Base-by-base conservation (phyloP, 2,797 vertebrate genomes). In the Hippoglossus hippoglossus region DNA sequence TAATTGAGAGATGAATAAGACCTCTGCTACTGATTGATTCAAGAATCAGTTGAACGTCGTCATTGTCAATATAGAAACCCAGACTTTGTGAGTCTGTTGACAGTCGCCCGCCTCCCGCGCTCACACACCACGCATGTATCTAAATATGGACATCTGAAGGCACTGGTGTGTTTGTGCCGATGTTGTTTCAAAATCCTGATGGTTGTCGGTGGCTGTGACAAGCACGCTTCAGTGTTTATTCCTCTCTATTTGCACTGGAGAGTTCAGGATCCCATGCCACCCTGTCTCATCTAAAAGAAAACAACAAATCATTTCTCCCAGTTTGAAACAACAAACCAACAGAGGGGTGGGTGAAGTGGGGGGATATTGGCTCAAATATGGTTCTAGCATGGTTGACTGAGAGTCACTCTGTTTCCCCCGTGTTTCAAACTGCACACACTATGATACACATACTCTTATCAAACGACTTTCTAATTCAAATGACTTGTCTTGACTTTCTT, bases 1-100 rank as follows among this genome's bases (percentile, higher is more conserved):
- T 93, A 93, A 94, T 91, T 91, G 91, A 93, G 91, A 86, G 86
- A 92, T 90, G 86, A 94, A 93, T 93, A 87, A 92, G 88, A 86
- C 79, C 73, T 86, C 76, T 79, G 80, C 75, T 70, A 70, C 83
- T 83, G 90, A 93, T 88, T 88, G 87, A 94, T 86, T 90, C 19
- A 44, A 79, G 77, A 86, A 84, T 87, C 75, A 75, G 84, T 53
- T 74, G 77, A 93, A 83, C 85, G 87, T 68, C 26, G 81, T 92
- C 84, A 80, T 64, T 81, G 84, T 89, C 88, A 86, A 86, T 91
- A 81, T 41, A 55, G 71, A 68, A 63, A 82, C 67, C 65, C 2
- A 1, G 39, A 67, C 67, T 87, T 71, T 72, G 63, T 22, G 54
- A 77, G 82, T 80, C 75, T 86, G 84, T 53, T 77, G 64, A 75